A percentile compares a stretch with the other conserved stretches of the same genome.
Conservation (phyloP, 2,888 invertebrate species). For the Apotomis turbidana region DNA sequence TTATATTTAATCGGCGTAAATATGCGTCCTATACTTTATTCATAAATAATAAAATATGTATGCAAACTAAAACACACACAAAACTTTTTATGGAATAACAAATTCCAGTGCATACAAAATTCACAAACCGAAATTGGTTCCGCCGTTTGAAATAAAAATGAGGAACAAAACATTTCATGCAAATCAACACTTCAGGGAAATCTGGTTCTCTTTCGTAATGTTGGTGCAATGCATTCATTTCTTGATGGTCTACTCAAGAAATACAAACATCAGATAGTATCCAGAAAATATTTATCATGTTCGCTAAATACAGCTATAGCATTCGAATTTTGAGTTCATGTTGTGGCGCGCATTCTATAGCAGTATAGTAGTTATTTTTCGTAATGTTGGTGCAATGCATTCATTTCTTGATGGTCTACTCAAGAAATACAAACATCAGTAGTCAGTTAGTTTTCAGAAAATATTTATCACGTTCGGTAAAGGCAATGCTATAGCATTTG, state of each 20-base stretch:
- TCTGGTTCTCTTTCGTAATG: constrained; percentile 10
- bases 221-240: constrained; percentile 7
- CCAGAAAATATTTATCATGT: background rate
- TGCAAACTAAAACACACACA: no score
- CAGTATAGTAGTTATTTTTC: background rate
- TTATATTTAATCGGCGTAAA: no score
- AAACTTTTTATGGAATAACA: background rate
- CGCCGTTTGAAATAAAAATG: constrained; percentile 21
- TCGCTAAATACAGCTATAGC: no score
- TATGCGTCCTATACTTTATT: no score
- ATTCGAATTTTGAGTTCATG: no score
- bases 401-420: background rate
- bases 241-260: background rate
- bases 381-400: constrained; percentile 17
- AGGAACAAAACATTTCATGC: constrained; percentile 31
- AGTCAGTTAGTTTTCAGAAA: background rate
- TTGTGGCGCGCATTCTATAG: no score
- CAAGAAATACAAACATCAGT: background rate
- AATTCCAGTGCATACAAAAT: background rate
- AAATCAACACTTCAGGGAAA: constrained; percentile 37
- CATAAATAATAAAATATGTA: no score
- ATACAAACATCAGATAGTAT: background rate
- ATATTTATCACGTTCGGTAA: background rate
- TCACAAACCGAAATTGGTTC: constrained; percentile 15
- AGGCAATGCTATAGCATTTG: no score